phyloP scores from a whole-genome alignment of 2,888 invertebrate species.

The Carcina quercana region DNA sequence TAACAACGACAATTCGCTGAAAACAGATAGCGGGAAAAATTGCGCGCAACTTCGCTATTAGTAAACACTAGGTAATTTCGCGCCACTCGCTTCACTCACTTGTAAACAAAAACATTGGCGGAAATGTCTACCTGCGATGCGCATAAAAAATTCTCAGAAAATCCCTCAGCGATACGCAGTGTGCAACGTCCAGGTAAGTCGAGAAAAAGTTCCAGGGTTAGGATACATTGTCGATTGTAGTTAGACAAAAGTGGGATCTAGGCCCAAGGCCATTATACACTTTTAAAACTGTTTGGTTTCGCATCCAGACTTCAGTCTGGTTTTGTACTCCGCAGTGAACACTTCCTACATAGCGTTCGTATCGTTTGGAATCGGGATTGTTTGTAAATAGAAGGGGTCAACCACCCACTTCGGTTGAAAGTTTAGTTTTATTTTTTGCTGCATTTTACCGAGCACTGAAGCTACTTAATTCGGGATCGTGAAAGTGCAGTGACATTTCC shows the following conservation, averaged over 20 bases:
- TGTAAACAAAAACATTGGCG: constrained; percentile 58
- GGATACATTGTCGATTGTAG: constrained; percentile 41
- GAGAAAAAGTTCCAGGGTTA: constrained; percentile 29
- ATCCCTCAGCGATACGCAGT: constrained; percentile 20
- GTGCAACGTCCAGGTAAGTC: constrained; percentile 14
- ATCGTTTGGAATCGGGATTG: constrained; percentile 29
- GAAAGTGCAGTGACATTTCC: constrained; percentile 6
- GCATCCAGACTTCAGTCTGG: constrained; percentile 66
- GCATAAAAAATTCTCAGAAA: constrained; percentile 34
- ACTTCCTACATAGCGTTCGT: constrained; percentile 35
- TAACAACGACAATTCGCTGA: constrained; percentile 8
- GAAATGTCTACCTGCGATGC: constrained; percentile 44
- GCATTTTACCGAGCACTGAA: constrained; percentile 2
- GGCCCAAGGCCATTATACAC: constrained; percentile 58
- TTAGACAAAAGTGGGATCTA: constrained; percentile 45
- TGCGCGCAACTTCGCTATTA: constrained; percentile 42
- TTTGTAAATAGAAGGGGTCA: constrained; percentile 58
- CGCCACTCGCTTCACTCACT: constrained; percentile 56
- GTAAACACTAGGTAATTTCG: constrained; percentile 66
- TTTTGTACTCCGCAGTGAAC: constrained; percentile 54
- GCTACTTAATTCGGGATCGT: constrained; percentile 5
- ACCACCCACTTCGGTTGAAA: constrained; percentile 33
- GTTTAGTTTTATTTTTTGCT: constrained; percentile 15
- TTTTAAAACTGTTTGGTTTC: constrained; percentile 58
- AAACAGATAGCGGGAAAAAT: constrained; percentile 45